Evolutionary conservation across 2,888 invertebrate species (phyloP), one percentile per base, ranked within the genome.

Genomic region (Listrodromus nycthemerus): DNA sequence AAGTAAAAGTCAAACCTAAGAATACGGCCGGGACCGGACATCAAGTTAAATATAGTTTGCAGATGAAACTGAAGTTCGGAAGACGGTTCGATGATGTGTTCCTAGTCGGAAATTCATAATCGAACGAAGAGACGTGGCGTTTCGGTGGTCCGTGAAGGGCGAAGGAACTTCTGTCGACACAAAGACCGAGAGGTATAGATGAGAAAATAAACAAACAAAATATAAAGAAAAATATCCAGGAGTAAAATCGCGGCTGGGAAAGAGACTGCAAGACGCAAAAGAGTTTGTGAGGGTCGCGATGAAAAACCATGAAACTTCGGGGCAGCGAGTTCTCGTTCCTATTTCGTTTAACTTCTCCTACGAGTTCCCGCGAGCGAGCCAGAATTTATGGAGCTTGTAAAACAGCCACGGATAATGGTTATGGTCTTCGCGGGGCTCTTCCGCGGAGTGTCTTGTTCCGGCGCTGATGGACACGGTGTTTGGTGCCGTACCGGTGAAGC

Each of bases 351-450:
- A 37, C 45, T 55, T 71, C 55, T 27, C 58, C 58, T 19, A 33
- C 45, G 45, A 30, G 55, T 65, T 21, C 10, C 76, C 55, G 30
- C 24, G 24, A 27, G 30, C 37, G 50, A 19, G 37, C 50, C 45
- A 50, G 74, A 75, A 65, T 75, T 75, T 75, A 75, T 75, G 74
- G 65, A 65, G 65, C 74, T 75, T 75, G 74, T 75, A 75, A 75
- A 75, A 75, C 74, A 52, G 48, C 74, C n/a, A 75, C 65, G 74
- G 74, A 37, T 65, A 65, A 75, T 75, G 74, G 74, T 75, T 75
- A 75, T 50, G 50, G 63, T 75, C 74, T 33, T 65, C 74, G 50
- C 63, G 33, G 30, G 19, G 45, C 50, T 21, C 33, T 21, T n/a
- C 33, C 74, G 71, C 45, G 7, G 8, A 13, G 37, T 1, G 16